Evolutionary conservation across 2,888 invertebrate genomes (phyloP), one percentile per base, ranked within the genome.

Genomic region (Drosophila anomelani): DNA sequence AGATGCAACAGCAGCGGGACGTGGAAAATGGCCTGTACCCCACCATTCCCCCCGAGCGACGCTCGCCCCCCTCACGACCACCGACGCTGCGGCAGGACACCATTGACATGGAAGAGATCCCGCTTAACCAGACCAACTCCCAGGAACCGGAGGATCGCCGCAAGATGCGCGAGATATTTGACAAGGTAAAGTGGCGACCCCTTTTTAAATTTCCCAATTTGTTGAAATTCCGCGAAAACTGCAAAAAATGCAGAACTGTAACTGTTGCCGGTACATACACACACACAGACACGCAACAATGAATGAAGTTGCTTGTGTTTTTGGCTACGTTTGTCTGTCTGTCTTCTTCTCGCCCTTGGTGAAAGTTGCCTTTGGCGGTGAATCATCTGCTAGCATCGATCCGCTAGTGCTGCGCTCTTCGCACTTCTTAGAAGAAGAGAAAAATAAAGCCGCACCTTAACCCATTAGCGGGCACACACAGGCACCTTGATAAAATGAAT

Each of bases 61-160:
- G 86, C 32, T 75, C 85, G 20, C 88, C 85, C 6, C 78, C 78
- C 13, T 60, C 76, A n/a, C 79, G 90, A 0, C 91, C 91, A 23
- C 88, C 80, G 39, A 83, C 91, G 5, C 70, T 76, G 59, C 90
- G 91, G 1, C 91, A 91, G 75, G 91, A 91, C 57, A 91, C 91
- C 38, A 78, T 91, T 4, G 91, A 91, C 38, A 90, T 91, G 91
- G 91, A 92, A 59, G 91, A 87, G 60, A 89, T 92, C 59, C 91
- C 91, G 0, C 62, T 91, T 0, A 91, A 90, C 53, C 90, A 81
- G 41, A 17, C 59, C 2, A 76, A 79, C 68, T 74, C 83, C 41
- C 76, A 81, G 34, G 92, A 91, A 36, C 59, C 89, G 2, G 91
- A 89, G 26, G 91, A 92, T 53, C 88, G 88, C 10, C 82, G 78